Conservation (phyloP, 2,797 vertebrate species). For the Lagodon rhomboides region DNA sequence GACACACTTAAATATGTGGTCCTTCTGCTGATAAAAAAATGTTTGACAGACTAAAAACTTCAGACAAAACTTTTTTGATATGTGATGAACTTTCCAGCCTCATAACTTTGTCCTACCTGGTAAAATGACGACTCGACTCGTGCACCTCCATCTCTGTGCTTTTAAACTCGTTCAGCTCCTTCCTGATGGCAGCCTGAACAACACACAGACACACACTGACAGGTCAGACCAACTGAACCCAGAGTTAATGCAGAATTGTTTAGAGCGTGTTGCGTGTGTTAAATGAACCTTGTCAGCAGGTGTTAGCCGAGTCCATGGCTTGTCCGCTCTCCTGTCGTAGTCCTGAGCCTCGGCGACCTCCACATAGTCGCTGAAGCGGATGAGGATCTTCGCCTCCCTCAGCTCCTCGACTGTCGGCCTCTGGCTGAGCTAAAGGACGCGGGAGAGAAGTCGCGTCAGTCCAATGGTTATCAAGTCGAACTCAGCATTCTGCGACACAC, state of each 20-base stretch:
- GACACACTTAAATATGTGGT: not conserved
- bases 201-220: constrained; percentile 32
- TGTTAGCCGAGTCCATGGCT: constrained; percentile 97
- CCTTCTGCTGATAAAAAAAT: no score
- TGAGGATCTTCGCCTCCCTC: constrained; percentile 96
- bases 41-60: no score
- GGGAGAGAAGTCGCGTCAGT: not conserved
- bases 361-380: constrained; percentile 98
- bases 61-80: not conserved
- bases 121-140: constrained; percentile 97
- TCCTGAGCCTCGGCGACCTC: constrained; percentile 97
- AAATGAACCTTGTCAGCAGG: constrained; percentile 93
- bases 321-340: constrained; percentile 97
- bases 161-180: constrained; percentile 99
- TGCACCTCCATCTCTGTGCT: constrained; percentile 99
- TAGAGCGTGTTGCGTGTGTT: not conserved
- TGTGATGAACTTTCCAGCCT: not conserved
- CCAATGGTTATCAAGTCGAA: not conserved
- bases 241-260: not conserved
- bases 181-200: constrained; percentile 96
- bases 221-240: not conserved
- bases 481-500: not conserved
- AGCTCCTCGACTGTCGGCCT: constrained; percentile 97
- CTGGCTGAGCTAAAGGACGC: constrained; percentile 90
- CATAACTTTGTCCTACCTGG: constrained; percentile 85